Conservation (phyloP, 2,113 vertebrate species). For the Monopterus albus region DNA sequence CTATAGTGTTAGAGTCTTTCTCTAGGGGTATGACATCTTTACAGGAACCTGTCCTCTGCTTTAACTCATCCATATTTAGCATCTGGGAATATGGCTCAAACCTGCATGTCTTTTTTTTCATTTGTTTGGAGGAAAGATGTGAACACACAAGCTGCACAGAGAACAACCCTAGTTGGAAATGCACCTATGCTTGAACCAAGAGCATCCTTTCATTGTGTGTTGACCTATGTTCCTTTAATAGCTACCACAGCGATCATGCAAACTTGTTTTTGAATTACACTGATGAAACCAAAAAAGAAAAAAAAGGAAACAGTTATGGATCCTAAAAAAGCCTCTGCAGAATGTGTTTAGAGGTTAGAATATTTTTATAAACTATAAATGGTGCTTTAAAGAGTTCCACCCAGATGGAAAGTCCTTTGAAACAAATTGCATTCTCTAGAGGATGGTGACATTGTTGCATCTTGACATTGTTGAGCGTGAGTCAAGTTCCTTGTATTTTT, state of each 20-base stretch:
- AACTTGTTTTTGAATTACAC: conserved; percentile 1
- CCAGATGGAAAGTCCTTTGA: conserved; percentile 50
- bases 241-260: neutral
- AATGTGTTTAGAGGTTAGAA: conserved; percentile 44
- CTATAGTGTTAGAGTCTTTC: no score
- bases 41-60: neutral
- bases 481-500: no score
- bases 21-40: neutral
- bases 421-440: conserved; percentile 52
- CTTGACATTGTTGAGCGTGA: no score
- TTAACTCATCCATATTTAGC: neutral
- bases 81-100: neutral
- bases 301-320: conserved; percentile 30
- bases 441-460: conserved; percentile 62
- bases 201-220: neutral
- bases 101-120: neutral
- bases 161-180: neutral
- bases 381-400: conserved; percentile 53
- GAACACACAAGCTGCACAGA: neutral
- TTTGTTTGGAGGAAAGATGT: neutral
- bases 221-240: neutral
- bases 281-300: conserved; percentile 14
- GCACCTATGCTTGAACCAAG: neutral
- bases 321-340: conserved; percentile 4
- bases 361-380: conserved; percentile 46